phyloP scores from a whole-genome alignment of 2,888 invertebrate species.

The Leptopterna dolabrata region DNA sequence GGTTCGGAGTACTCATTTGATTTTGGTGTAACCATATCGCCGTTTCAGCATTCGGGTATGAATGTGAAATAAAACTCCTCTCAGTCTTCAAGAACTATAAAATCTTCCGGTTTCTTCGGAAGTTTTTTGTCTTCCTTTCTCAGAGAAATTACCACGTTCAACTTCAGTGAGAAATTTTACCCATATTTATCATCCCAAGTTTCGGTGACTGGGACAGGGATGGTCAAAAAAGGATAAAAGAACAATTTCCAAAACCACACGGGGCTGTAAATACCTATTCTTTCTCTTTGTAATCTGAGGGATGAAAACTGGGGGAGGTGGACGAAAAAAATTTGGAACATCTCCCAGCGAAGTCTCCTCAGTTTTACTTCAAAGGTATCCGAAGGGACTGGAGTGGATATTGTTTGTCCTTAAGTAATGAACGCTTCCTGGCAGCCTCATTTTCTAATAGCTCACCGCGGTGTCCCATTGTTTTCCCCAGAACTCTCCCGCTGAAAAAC shows the following conservation, averaged over 20 bases:
- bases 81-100: too few relatives aligned
- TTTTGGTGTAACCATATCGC: too few relatives aligned
- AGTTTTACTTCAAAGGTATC: not conserved
- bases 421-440: not conserved
- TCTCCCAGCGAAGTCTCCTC: not conserved
- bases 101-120: not conserved
- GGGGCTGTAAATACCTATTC: not conserved
- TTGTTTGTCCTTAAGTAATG: slow-evolving; percentile 8
- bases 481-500: not conserved
- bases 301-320: not conserved
- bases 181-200: not conserved
- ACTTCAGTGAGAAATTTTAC: not conserved
- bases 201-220: not conserved
- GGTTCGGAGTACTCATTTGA: too few relatives aligned
- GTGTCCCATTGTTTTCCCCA: not conserved
- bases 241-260: not conserved
- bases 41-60: too few relatives aligned
- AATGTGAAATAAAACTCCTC: too few relatives aligned
- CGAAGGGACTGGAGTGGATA: not conserved
- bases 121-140: not conserved
- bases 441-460: not conserved
- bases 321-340: not conserved
- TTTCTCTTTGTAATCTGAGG: not conserved
- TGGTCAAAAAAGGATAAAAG: not conserved
- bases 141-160: too few relatives aligned